phyloP scores from a whole-genome alignment of 2,888 invertebrate species.

The Dione vanillae region DNA sequence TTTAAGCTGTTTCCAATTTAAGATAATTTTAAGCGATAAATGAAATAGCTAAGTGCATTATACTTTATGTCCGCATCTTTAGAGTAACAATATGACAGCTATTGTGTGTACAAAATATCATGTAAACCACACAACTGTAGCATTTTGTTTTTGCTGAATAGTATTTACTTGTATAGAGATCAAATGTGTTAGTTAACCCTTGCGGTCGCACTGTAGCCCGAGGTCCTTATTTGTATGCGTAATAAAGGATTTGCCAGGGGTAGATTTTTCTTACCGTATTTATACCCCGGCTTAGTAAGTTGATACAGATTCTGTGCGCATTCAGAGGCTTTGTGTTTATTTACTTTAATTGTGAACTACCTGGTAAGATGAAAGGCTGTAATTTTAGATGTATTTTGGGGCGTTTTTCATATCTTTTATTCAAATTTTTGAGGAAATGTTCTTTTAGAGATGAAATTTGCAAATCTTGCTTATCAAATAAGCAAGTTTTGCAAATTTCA shows the following conservation, averaged over 20 bases:
- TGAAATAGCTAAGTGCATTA: conserved; percentile 1
- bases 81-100: neutral
- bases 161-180: conserved; percentile 24
- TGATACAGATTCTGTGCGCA: conserved; percentile 16
- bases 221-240: too few relatives aligned
- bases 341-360: neutral
- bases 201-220: too few relatives aligned
- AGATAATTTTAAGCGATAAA: neutral
- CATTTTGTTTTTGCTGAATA: conserved; percentile 22
- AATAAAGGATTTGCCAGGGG: conserved; percentile 25
- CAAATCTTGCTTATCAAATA: too few relatives aligned
- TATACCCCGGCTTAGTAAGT: conserved; percentile 25
- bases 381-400: neutral
- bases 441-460: too few relatives aligned
- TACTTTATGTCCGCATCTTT: neutral
- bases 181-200: conserved; percentile 29
- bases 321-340: conserved; percentile 10
- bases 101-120: neutral
- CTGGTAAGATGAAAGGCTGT: neutral
- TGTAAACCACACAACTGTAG: neutral
- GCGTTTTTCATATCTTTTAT: neutral
- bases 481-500: too few relatives aligned
- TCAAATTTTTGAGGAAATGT: too few relatives aligned
- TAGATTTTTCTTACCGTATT: conserved; percentile 23
- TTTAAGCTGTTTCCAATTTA: neutral